phyloP scores from a whole-genome alignment of 2,888 invertebrate species.

The Perithous albicinctus region DNA sequence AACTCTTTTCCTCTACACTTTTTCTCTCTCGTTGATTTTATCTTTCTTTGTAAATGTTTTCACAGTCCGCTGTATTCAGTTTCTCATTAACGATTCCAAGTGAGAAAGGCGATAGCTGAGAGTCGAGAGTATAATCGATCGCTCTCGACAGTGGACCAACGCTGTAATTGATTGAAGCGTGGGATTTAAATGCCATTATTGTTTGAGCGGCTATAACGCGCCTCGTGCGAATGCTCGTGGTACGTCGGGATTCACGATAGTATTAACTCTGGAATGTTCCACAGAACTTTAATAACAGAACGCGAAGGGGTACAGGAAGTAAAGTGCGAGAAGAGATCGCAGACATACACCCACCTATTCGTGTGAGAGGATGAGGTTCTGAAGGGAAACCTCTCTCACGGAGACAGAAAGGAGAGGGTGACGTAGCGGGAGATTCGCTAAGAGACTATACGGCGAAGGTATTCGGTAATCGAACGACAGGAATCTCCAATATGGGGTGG shows the following conservation, averaged over 20 bases:
- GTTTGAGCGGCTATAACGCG: slow-evolving; percentile 11
- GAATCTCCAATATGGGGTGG: slow-evolving; percentile 76
- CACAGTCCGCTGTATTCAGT: slow-evolving; percentile 3
- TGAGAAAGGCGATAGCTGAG: slow-evolving; percentile 1
- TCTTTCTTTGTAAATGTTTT: neutral
- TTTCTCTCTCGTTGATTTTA: neutral
- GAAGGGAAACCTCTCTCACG: slow-evolving; percentile 49
- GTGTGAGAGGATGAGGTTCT: slow-evolving; percentile 33
- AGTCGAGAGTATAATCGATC: slow-evolving; percentile 26
- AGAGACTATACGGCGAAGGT: slow-evolving; percentile 64
- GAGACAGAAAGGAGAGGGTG: slow-evolving; percentile 49
- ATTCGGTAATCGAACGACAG: slow-evolving; percentile 76
- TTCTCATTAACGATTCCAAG: slow-evolving; percentile 29
- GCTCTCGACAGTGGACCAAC: neutral
- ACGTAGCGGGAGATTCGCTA: slow-evolving; percentile 22
- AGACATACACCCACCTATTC: neutral
- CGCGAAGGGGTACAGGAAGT: neutral
- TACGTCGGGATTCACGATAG: slow-evolving; percentile 14
- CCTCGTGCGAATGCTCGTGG: neutral
- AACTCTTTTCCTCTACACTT: neutral
- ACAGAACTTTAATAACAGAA: slow-evolving; percentile 47
- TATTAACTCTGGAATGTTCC: slow-evolving; percentile 9
- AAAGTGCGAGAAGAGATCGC: slow-evolving; percentile 9
- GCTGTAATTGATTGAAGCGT: slow-evolving; percentile 30
- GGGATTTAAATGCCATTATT: slow-evolving; percentile 43